A percentile compares a stretch with the other conserved stretches of the same genome.
phyloP scores from a whole-genome alignment of 1,140 invertebrate genomes.

The Popillia japonica region DNA sequence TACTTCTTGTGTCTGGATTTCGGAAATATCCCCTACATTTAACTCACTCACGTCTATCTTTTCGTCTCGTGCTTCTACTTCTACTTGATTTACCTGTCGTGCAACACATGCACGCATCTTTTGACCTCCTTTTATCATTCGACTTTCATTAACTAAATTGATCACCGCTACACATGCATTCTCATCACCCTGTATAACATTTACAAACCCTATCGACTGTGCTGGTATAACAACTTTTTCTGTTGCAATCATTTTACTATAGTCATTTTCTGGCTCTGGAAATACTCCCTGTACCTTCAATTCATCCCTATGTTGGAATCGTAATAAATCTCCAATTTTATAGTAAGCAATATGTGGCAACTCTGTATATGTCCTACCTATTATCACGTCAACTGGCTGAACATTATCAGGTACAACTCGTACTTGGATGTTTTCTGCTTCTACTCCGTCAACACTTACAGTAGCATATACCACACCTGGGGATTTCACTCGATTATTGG shows the following conservation, averaged over 20 bases:
- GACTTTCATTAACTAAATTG: not conserved
- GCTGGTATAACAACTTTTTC: not conserved
- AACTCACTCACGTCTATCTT: not conserved
- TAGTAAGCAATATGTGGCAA: not conserved
- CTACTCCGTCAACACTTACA: not conserved
- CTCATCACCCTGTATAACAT: not conserved
- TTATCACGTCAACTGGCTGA: constrained; percentile 3
- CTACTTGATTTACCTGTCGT: not conserved
- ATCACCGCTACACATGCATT: not conserved
- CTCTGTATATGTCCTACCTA: constrained; percentile 33
- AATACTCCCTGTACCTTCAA: not conserved
- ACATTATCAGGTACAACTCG: constrained; percentile 20
- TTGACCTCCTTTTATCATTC: not conserved
- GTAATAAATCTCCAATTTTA: not conserved
- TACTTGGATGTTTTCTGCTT: not conserved
- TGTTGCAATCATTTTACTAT: not conserved
- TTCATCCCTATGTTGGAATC: not conserved
- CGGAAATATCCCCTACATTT: not conserved
- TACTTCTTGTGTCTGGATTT: not conserved
- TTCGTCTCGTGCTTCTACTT: not conserved
- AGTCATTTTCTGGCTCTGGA: not conserved
- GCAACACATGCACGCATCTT: not conserved
- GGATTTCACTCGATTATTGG: not conserved
- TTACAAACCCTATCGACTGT: not conserved
- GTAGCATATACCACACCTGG: not conserved